Base-by-base conservation (phyloP, 1,140 invertebrate species). In the Phocides pigmalion region DNA sequence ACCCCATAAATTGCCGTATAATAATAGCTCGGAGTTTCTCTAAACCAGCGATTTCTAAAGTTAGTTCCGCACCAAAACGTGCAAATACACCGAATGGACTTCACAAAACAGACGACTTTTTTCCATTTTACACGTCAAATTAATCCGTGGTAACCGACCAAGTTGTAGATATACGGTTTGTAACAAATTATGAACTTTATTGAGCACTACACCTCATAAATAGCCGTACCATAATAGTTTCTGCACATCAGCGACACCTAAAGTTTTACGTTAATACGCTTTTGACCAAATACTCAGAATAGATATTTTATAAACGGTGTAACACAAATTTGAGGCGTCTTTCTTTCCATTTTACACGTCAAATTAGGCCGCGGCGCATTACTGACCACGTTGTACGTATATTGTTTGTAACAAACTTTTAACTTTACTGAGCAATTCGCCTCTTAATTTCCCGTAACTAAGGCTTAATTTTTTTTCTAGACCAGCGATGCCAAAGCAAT, bases 91-190 rank as follows among this genome's bases (percentile, higher is more conserved):
- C n/a, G n/a, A n/a, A n/a, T n/a, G n/a, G n/a, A n/a, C n/a, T n/a
- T n/a, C n/a, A n/a, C n/a, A n/a, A n/a, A n/a, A n/a, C n/a, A n/a
- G n/a, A n/a, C 66, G 71, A 74, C 79, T 82, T 84, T 83, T 76
- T 82, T 83, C 77, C 73, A 79, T 83, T 81, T 78, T 64, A 42
- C 62, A 56, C 64, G 79, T 78, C 78, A 76, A 80, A 86, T 87
- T 87, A 82, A 72, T 66, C 62, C 59, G 62, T 61, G 59, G 50
- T 66, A 68, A 81, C 79, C 68, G 82, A 72, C 74, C 78, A 87
- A 89, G 68, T 88, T 86, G 76, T 81, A 74, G n/a, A n/a, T n/a
- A n/a, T 78, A 90, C 87, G 85, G 86, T 90, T 88, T 89, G 87
- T 79, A 73, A 70, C 70, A 79, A 89, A 84, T 79, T 87, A 76